phyloP scores from a whole-genome alignment of 2,113 vertebrate genomes.

The Oncorhynchus gorbuscha region DNA sequence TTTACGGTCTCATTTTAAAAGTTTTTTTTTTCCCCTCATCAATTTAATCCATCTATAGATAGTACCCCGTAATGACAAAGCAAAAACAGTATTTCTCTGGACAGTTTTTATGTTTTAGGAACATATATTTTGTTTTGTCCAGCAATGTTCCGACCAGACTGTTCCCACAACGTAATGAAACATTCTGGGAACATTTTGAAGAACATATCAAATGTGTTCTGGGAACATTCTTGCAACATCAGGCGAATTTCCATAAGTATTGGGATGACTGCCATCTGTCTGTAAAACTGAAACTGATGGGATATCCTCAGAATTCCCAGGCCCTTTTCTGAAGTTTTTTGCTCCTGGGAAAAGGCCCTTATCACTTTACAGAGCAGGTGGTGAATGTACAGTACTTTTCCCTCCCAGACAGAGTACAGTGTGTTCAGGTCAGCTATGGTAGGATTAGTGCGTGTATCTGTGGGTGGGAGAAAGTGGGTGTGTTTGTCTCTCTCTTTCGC shows the following conservation, averaged over 20 bases:
- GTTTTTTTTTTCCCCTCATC: no score
- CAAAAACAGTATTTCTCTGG: no score
- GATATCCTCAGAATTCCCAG: not conserved
- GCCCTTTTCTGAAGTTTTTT: conserved; percentile 15
- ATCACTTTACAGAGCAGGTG: not conserved
- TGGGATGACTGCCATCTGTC: not conserved
- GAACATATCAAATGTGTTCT: no score
- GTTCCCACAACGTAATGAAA: no score
- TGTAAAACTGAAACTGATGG: conserved; percentile 1
- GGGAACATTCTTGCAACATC: not conserved
- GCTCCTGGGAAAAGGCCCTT: conserved; percentile 3
- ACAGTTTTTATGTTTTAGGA: no score
- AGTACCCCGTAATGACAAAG: no score
- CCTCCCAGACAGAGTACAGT: not conserved
- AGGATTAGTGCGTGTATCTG: not conserved
- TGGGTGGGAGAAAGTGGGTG: not conserved
- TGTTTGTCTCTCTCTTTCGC: not conserved
- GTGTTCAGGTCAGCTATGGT: not conserved
- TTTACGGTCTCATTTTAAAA: no score
- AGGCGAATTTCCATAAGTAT: not conserved
- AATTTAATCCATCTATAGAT: no score
- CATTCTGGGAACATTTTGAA: no score
- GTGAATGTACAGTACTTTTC: not conserved
- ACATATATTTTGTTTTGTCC: no score
- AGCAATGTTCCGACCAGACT: no score